A percentile compares a stretch with the other conserved stretches of the same genome.
phyloP scores from a whole-genome alignment of 2,113 vertebrate species.

The Xiphophorus hellerii region DNA sequence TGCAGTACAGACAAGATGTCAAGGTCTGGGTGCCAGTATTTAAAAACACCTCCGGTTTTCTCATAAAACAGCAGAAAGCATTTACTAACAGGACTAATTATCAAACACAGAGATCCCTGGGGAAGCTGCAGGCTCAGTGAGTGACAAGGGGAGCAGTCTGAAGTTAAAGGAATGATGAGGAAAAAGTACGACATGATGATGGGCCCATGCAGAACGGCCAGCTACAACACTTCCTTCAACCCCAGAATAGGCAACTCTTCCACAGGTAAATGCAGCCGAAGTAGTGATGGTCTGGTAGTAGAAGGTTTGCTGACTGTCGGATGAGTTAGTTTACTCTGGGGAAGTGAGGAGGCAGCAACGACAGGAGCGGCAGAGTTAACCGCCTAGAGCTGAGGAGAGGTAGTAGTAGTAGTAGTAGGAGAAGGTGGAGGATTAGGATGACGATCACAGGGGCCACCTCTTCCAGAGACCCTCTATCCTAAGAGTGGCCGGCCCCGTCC shows the following conservation, averaged over 20 bases:
- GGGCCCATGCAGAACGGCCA: constrained; percentile 81
- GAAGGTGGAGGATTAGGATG: constrained; percentile 61
- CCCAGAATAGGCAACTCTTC: constrained; percentile 79
- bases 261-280: constrained; percentile 72
- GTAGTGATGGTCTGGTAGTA: constrained; percentile 39
- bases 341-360: constrained; percentile 66
- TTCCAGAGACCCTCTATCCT: constrained; percentile 84
- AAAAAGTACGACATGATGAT: constrained; percentile 51
- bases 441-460: constrained; percentile 72
- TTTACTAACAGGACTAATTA: constrained; percentile 22
- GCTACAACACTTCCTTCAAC: constrained; percentile 63
- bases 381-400: constrained; percentile 59
- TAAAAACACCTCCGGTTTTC: not conserved
- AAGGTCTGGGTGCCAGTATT: constrained; percentile 9
- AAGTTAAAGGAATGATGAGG: constrained; percentile 59
- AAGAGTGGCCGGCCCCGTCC: constrained; percentile 86
- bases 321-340: constrained; percentile 71
- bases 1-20: constrained; percentile 7
- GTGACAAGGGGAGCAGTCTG: constrained; percentile 70
- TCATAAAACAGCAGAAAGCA: constrained; percentile 15
- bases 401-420: constrained; percentile 45
- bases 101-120: constrained; percentile 16
- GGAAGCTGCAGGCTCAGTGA: constrained; percentile 86
- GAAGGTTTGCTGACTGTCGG: constrained; percentile 49
- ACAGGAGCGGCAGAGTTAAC: constrained; percentile 53